Evolutionary conservation across 2,888 invertebrate genomes (phyloP), one percentile per base, ranked within the genome.

Genomic region (Pimpla rufipes): DNA sequence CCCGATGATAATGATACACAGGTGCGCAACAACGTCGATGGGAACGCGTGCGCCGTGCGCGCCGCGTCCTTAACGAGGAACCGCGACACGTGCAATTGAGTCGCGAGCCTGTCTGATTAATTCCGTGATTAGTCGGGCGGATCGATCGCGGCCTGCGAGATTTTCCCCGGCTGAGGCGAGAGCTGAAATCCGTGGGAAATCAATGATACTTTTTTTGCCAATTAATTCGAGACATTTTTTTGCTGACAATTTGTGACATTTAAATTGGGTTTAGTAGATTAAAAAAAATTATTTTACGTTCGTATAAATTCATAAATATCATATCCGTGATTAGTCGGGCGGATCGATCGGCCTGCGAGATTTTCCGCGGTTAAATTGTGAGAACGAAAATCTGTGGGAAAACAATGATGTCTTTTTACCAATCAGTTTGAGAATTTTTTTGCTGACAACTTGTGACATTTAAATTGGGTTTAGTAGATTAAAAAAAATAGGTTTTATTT

Each of bases 1-100:
- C 5, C 18, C 21, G 40, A 64, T 40, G 40, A 40, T 64, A 64
- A 64, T 42, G 62, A 64, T 21, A 21, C 62, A 64, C 40, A 64
- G 62, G 40, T 64, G 62, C 40, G n/a, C n/a, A n/a, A 64, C 62
- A 11, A 7, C 16, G 37, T 11, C 18, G 40, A 64, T 35, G 62
- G 10, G 62, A 10, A 64, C 35, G n/a, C 35, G 57, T 16, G 57
- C 13, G 42, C 29, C 29, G 57, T 35, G 42, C 29, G 29, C 29
- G 21, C 21, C 4, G 21, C 21, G 21, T 11, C 23, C 55, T 59
- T 35, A 59, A 35, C 29, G 57, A 59, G n/a, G 13, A 29, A 59
- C 35, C n/a, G n/a, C n/a, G 57, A 59, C 57, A 55, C 55, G 55
- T 23, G 55, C 55, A 59, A 7, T 16, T 5, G 29, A 59, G 10